phyloP scores from a whole-genome alignment of 1,140 invertebrate genomes.

The Gonatopus flavifemur region DNA sequence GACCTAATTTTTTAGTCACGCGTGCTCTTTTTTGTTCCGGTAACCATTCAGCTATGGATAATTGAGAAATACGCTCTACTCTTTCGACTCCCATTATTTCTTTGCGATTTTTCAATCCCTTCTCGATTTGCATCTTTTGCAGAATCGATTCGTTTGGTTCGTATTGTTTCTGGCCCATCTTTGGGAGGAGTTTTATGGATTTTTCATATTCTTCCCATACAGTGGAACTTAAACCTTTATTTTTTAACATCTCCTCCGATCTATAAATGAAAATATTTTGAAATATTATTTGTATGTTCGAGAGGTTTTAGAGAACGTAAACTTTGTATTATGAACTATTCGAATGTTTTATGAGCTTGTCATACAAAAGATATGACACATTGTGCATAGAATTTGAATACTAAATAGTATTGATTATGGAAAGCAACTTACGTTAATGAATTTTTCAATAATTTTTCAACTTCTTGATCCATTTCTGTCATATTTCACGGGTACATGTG shows the following conservation, averaged over 20 bases:
- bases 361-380: not conserved
- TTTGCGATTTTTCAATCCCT: conserved; percentile 59
- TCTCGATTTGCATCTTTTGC: conserved; percentile 63
- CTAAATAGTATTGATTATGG: not conserved
- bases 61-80: conserved; percentile 61
- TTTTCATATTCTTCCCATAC: conserved; percentile 47
- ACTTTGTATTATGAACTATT: not conserved
- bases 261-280: conserved; percentile 43
- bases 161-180: conserved; percentile 60
- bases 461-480: conserved; percentile 10
- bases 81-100: conserved; percentile 61
- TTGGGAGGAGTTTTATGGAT: conserved; percentile 54
- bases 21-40: conserved; percentile 60
- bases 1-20: conserved; percentile 62
- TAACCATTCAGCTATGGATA: conserved; percentile 64
- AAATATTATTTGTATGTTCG: not conserved
- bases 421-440: conserved; percentile 17
- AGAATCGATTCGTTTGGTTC: conserved; percentile 63
- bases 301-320: not conserved
- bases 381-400: not conserved
- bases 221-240: conserved; percentile 55
- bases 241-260: conserved; percentile 57
- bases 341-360: not conserved
- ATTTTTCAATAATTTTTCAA: conserved; percentile 10
- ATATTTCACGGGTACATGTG: no score